Conservation (phyloP, 2,113 vertebrate genomes). For the Ramphastos sulfuratus region DNA sequence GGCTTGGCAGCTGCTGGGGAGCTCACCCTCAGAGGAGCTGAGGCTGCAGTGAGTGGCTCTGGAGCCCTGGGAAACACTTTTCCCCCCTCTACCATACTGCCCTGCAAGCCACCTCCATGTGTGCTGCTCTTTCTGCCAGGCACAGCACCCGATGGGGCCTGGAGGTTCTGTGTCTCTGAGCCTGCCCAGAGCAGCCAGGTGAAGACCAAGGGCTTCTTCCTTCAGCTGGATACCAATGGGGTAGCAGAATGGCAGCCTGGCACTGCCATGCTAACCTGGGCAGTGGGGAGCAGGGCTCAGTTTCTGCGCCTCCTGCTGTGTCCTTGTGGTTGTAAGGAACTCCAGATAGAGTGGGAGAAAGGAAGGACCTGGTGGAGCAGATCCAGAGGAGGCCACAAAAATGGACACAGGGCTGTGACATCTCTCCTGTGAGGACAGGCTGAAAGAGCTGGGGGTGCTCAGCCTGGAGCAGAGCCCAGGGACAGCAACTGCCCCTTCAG, state of each 20-base stretch:
- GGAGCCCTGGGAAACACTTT: not conserved
- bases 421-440: not conserved
- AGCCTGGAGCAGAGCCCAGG: not conserved
- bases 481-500: not conserved
- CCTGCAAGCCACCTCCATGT: not conserved
- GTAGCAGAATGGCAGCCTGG: not conserved
- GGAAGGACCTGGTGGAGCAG: not conserved
- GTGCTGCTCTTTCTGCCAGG: not conserved
- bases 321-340: not conserved
- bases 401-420: not conserved
- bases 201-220: not conserved
- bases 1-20: not conserved
- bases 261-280: not conserved
- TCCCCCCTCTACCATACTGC: not conserved
- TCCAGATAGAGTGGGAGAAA: not conserved
- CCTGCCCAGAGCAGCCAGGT: not conserved
- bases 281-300: not conserved
- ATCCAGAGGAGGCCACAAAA: not conserved
- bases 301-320: not conserved
- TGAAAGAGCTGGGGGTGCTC: not conserved
- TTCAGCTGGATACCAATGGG: not conserved
- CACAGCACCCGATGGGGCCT: not conserved
- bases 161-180: not conserved
- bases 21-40: not conserved
- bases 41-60: fast-evolving